A percentile compares a stretch with the other conserved stretches of the same genome.
Conservation (phyloP, 2,113 vertebrate species). For the Lasiurus cinereus region DNA sequence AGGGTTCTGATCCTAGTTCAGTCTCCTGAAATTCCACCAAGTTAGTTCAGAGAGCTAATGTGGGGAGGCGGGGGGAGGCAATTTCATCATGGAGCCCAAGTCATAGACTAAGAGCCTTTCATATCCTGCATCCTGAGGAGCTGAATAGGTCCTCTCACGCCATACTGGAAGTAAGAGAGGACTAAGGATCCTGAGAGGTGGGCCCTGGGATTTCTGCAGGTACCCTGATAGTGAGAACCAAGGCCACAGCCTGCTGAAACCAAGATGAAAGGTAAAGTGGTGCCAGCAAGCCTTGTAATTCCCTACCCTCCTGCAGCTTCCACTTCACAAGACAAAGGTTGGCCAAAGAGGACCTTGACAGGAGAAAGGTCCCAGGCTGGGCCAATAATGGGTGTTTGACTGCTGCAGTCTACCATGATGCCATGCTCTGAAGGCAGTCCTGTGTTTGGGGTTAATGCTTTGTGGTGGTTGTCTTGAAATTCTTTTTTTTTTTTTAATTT, state of each 20-base stretch:
- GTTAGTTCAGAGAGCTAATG: background rate
- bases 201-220: background rate
- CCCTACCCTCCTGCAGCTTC: background rate
- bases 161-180: background rate
- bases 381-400: background rate
- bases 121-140: background rate
- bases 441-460: background rate
- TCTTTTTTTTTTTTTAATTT: background rate
- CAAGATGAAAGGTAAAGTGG: background rate
- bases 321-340: background rate
- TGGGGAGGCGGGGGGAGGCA: accelerated
- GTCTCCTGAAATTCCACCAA: background rate
- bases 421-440: background rate
- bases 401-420: background rate
- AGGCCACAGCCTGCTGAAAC: background rate
- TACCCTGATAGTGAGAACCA: background rate
- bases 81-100: background rate
- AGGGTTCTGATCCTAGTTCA: background rate
- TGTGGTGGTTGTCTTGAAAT: background rate
- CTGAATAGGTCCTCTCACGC: background rate
- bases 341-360: background rate
- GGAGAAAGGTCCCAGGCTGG: background rate
- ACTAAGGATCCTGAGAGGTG: background rate
- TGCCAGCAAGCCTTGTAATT: background rate
- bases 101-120: background rate